Base-by-base conservation (phyloP, 2,888 invertebrate genomes). In the Himalopsyche tibetana region DNA sequence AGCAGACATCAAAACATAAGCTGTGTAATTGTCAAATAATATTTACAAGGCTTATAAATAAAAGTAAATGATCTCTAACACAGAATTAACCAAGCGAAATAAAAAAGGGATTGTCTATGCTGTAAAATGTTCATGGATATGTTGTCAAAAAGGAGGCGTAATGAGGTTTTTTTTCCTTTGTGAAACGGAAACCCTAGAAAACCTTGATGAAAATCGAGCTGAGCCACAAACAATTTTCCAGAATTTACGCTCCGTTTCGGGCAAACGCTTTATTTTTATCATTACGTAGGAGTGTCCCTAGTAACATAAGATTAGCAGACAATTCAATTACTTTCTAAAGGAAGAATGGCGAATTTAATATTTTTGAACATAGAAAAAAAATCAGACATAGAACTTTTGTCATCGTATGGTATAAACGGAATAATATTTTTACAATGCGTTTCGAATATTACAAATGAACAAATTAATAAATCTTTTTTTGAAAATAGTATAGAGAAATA, bases 201-300 rank as follows among this genome's bases (percentile, higher is more conserved):
- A 74, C 9, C 11, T 12, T 74, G 36, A 74, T 74, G 74, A 74
- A 74, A 74, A 74, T 28, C 38, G 36, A 74, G 74, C 74, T 36
- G 74, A 74, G 74, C 2, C 9, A 38, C 74, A 74, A 74, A 74
- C 74, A 74, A 74, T 74, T 74, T 74, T 36, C 74, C 36, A 36
- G 2, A 9, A 15, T 38, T 74, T 74, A 12, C 12, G 74, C 36
- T 19, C 28, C 36, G 36, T 36, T 74, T 74, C 38, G 28, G 74
- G 36, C 38, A 74, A 74, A 74, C 74, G 38, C 74, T 74, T 74
- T 74, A 74, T 74, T 74, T 74, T 74, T 74, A 74, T 74, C 11
- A 74, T 74, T 36, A 74, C 36, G 38, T 38, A 28, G 15, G 74
- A 74, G 74, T 74, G 15, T 36, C 38, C 28, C 36, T 12, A 28